Evolutionary conservation across 2,888 invertebrate genomes (phyloP).

Genomic region (Cynaeus angustus): DNA sequence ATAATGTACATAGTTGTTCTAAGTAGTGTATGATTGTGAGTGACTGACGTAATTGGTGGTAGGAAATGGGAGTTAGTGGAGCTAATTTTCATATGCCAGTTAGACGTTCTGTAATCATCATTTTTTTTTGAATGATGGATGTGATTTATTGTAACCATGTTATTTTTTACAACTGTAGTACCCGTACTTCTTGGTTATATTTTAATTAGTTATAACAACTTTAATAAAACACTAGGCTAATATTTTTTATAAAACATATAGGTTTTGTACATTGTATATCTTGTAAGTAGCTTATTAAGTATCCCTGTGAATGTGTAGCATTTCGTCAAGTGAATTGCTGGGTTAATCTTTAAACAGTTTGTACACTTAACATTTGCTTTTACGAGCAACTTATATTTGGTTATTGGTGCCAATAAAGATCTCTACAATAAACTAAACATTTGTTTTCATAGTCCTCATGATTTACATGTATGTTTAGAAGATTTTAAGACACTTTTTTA

Average conservation of each 20-base stretch:
- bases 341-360: conserved; percentile 59
- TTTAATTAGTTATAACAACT: conserved; percentile 47
- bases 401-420: conserved; percentile 67
- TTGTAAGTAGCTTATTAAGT: conserved; percentile 64
- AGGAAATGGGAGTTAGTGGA: conserved; percentile 63
- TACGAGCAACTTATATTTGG: conserved; percentile 59
- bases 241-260: conserved; percentile 69
- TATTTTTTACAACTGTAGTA: conserved; percentile 52
- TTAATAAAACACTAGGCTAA: conserved; percentile 62
- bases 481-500: no score
- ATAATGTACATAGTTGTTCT: conserved; percentile 63
- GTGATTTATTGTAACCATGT: conserved; percentile 58
- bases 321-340: conserved; percentile 62
- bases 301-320: conserved; percentile 58
- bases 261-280: conserved; percentile 72
- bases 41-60: conserved; percentile 62
- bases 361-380: conserved; percentile 56
- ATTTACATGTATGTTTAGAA: no score
- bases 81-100: conserved; percentile 56
- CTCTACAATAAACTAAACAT: conserved; percentile 56
- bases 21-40: conserved; percentile 61
- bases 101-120: conserved; percentile 55
- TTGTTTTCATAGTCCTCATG: background rate
- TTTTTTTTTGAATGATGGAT: conserved; percentile 56
- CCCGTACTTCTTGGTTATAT: conserved; percentile 53